A percentile compares a stretch with the other conserved stretches of the same genome.
phyloP scores from a whole-genome alignment of 2,113 vertebrate species.

The Chlamydotis undulata region DNA sequence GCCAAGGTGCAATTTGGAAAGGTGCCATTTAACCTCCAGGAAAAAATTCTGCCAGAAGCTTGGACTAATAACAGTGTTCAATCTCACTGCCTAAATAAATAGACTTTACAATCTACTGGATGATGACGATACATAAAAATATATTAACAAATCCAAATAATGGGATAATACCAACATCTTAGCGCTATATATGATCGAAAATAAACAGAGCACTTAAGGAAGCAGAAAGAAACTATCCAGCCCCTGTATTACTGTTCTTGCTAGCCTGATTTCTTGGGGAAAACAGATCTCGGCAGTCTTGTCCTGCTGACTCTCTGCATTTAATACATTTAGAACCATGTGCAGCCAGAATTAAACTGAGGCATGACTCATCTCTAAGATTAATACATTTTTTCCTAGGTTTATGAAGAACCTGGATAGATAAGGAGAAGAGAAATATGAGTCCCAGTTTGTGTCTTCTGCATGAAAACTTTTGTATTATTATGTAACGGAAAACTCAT shows the following conservation, averaged over 20 bases:
- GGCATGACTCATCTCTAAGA: background rate
- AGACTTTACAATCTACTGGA: background rate
- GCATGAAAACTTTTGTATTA: background rate
- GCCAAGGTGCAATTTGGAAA: conserved; percentile 44
- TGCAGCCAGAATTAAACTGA: background rate
- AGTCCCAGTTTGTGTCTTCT: background rate
- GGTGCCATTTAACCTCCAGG: conserved; percentile 36
- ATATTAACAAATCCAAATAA: background rate
- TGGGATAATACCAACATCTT: background rate
- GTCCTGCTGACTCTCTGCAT: background rate
- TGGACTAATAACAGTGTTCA: conserved; percentile 1
- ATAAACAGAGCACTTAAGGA: background rate
- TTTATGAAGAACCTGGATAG: background rate
- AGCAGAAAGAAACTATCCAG: background rate
- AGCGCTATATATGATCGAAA: background rate
- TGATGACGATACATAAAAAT: background rate
- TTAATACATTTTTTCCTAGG: background rate
- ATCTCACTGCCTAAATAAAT: conserved; percentile 30
- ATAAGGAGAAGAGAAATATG: background rate
- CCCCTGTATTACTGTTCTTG: background rate
- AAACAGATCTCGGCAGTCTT: background rate
- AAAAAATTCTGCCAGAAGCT: conserved; percentile 29
- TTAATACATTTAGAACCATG: background rate
- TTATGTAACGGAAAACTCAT: background rate
- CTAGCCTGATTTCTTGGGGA: background rate